phyloP scores from a whole-genome alignment of 2,888 invertebrate genomes.

The Omphaloscelis lunosa region DNA sequence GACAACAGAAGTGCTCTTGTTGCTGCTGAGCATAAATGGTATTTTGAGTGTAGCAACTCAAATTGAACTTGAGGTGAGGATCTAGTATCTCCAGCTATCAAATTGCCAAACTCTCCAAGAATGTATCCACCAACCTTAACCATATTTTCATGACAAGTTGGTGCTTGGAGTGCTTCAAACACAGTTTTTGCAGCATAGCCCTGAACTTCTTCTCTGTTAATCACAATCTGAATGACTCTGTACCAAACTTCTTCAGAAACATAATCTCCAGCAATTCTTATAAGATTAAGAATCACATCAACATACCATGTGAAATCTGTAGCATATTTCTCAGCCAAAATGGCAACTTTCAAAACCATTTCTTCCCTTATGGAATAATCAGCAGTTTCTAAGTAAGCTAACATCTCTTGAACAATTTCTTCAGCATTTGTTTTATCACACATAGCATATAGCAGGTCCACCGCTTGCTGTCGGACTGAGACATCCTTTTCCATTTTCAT shows the following conservation, averaged over 20 bases:
- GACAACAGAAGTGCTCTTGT: slow-evolving; percentile 98
- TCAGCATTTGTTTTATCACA: slow-evolving; percentile 99
- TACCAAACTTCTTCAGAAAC: slow-evolving; percentile 99
- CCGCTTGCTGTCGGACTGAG: slow-evolving; percentile 99
- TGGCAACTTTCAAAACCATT: slow-evolving; percentile 99
- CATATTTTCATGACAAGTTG: slow-evolving; percentile 99
- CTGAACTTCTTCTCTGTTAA: slow-evolving; percentile 99
- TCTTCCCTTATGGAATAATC: slow-evolving; percentile 99
- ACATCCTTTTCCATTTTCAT: slow-evolving; percentile 99
- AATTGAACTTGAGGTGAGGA: slow-evolving; percentile 99
- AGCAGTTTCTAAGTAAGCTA: slow-evolving; percentile 99
- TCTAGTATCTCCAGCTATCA: slow-evolving; percentile 99
- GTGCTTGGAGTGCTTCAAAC: slow-evolving; percentile 99
- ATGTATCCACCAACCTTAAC: slow-evolving; percentile 99
- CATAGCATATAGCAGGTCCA: slow-evolving; percentile 99
- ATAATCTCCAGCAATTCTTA: slow-evolving; percentile 99
- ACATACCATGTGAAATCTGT: slow-evolving; percentile 99
- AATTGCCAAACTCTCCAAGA: slow-evolving; percentile 99
- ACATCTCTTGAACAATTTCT: slow-evolving; percentile 99
- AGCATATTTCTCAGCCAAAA: slow-evolving; percentile 99
- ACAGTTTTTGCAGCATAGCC: slow-evolving; percentile 99
- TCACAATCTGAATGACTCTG: slow-evolving; percentile 99
- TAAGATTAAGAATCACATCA: slow-evolving; percentile 99
- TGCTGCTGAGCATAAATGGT: slow-evolving; percentile 99
- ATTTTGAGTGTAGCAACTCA: slow-evolving; percentile 99